Evolutionary conservation across 1,140 invertebrate species (phyloP), one percentile per base, ranked within the genome.

Genomic region (Brachionus plicatilis): DNA sequence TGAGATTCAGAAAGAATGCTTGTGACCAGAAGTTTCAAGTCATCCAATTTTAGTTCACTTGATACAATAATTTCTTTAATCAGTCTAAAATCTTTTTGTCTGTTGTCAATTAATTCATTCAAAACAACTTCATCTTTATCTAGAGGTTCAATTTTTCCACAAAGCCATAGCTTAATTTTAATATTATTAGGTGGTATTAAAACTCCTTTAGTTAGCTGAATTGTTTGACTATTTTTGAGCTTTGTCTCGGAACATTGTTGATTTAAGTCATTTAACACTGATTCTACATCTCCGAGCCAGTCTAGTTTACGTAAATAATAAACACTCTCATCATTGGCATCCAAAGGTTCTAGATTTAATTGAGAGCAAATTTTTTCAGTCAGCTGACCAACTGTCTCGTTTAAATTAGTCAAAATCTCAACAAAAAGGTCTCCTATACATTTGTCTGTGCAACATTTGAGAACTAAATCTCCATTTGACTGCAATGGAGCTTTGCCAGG

Each of bases 231-330:
- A 76, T 29, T 27, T n/a, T 47, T 76, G 9, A 76, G 27, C 11
- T 76, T 76, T 50, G 43, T 3, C 8, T 76, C 45, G 8, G 72
- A 47, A 14, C 72, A 76, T 50, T 50, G 12, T 50, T 9, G n/a
- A 24, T 76, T 1, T 14, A 76, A 33, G 33, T 76, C 47, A 37
- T 76, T 76, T 27, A 76, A 76, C 1, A 76, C 45, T 29, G 43
- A 76, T 50, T 76, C 72, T 5, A 76, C 47, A 76, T 76, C 72
- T 14, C 72, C 72, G 1, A 76, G 27, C 72, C 72, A 76, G 45
- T 76, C 72, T 24, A 76, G 43, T 20, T 76, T 47, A 14, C 27
- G 43, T 50, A 76, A 76, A 33, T 76, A 76, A 47, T 76, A 76
- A 27, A 29, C 41, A 27, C 24, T 6, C 50, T 50, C 72, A 7